phyloP scores from a whole-genome alignment of 2,888 invertebrate species.

The Ganaspis brasiliensis region DNA sequence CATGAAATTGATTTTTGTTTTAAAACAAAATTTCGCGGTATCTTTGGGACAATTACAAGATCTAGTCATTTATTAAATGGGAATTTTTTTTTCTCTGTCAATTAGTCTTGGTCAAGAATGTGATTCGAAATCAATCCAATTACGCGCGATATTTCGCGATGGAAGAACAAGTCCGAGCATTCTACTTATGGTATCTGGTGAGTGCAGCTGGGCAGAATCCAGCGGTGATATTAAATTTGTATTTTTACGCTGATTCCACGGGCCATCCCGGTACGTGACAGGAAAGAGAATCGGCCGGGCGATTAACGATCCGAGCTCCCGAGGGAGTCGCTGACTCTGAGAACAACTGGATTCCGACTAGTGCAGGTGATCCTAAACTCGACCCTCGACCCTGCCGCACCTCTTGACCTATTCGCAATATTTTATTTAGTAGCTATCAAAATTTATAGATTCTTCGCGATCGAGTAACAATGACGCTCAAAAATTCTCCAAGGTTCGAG shows the following conservation, averaged over 20 bases:
- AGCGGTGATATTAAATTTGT: slow-evolving; percentile 83
- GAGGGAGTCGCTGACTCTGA: slow-evolving; percentile 66
- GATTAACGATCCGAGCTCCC: slow-evolving; percentile 83
- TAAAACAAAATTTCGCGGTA: no score
- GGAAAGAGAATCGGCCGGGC: slow-evolving; percentile 82
- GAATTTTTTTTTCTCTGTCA: neutral
- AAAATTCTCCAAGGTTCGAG: slow-evolving; percentile 18
- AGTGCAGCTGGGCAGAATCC: slow-evolving; percentile 63
- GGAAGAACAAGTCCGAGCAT: slow-evolving; percentile 52
- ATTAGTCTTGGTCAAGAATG: neutral
- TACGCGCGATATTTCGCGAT: slow-evolving; percentile 1
- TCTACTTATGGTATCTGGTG: slow-evolving; percentile 62
- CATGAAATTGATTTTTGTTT: no score
- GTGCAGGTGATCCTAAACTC: slow-evolving; percentile 61
- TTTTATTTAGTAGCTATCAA: slow-evolving; percentile 79
- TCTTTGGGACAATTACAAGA: no score
- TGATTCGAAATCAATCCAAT: slow-evolving; percentile 18
- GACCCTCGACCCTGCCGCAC: slow-evolving; percentile 52
- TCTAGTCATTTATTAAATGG: neutral
- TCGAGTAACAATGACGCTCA: slow-evolving; percentile 60
- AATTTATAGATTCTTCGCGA: slow-evolving; percentile 75
- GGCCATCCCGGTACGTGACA: slow-evolving; percentile 83
- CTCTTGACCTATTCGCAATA: slow-evolving; percentile 68
- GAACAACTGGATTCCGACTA: slow-evolving; percentile 47
- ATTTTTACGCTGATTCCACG: slow-evolving; percentile 85